Evolutionary conservation across 2,113 vertebrate species (phyloP).

Genomic region (Pseudorectes ferrugineus): DNA sequence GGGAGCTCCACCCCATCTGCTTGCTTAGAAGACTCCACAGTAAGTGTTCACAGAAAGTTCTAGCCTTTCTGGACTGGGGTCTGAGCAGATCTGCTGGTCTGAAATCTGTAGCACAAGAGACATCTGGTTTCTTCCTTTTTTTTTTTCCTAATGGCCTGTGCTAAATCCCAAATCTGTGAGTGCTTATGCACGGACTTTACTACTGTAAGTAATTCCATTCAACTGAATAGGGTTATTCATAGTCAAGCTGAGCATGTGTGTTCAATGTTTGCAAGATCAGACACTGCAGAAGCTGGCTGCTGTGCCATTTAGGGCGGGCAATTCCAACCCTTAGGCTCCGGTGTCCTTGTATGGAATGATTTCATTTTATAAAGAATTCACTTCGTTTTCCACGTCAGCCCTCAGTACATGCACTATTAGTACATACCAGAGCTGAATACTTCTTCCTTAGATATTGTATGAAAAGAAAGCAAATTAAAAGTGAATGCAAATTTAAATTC

Average conservation of each 20-base stretch:
- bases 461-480: not conserved
- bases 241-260: conserved; percentile 11
- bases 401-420: not conserved
- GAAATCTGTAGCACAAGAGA: not conserved
- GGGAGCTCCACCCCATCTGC: not conserved
- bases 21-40: not conserved
- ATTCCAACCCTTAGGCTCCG: not conserved
- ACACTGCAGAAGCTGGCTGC: not conserved
- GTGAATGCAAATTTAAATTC: not conserved
- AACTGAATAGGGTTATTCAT: conserved; percentile 15
- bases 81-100: not conserved
- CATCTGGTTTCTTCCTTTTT: not conserved
- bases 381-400: not conserved
- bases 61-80: not conserved
- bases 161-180: not conserved
- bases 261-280: conserved; percentile 11
- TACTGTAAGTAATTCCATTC: conserved; percentile 22
- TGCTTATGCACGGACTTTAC: not conserved
- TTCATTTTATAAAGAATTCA: not conserved
- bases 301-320: not conserved
- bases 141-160: not conserved
- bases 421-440: not conserved
- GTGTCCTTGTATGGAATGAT: not conserved
- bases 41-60: not conserved
- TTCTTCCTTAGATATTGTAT: not conserved